Base-by-base conservation (phyloP, 1,140 invertebrate species). In the Babylonia areolata region DNA sequence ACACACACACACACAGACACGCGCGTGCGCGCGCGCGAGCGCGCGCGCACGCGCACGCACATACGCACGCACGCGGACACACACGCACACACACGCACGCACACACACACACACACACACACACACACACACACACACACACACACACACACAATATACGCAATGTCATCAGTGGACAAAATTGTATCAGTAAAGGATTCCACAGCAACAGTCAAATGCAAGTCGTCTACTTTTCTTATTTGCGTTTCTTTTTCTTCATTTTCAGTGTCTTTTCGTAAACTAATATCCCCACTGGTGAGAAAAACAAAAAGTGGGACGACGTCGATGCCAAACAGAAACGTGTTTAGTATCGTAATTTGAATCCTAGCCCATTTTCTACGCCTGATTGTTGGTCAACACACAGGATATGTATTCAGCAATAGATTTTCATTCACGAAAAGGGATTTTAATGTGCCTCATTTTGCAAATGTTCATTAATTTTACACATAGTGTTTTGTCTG, bases 61-160 rank as follows among this genome's bases (percentile, higher is more conserved):
- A 23, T 23, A 64, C 58, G 58, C 58, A 64, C 58, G 23, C 58
- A 64, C 58, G 23, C 58, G 23, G 6, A 23, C 6, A 23, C 6
- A 23, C 6, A 64, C 6, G 58, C n/a, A n/a, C 51, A 54, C 51
- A 54, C 51, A 54, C 51, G 20, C 51, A 54, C 51, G 20, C 9
- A 54, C 51, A 54, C 51, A 64, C 58, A 64, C 6, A 64, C 58
- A 64, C 6, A 64, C 58, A 6, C 6, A 64, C 23, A 11, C 58
- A 69, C 58, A 69, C 58, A 69, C 58, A 69, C 58, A 69, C 58
- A 69, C 58, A 69, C 58, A 69, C 58, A 69, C 58, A 69, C 58
- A 69, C 58, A 69, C 58, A 69, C 58, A 69, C 58, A 69, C 20
- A 69, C 58, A 69, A 64, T 23, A 69, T 23, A 69, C 58, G 28